Evolutionary conservation across 35 echinoderm and acorn worm genomes (phyloP).

Genomic region (Amphiura filiformis): DNA sequence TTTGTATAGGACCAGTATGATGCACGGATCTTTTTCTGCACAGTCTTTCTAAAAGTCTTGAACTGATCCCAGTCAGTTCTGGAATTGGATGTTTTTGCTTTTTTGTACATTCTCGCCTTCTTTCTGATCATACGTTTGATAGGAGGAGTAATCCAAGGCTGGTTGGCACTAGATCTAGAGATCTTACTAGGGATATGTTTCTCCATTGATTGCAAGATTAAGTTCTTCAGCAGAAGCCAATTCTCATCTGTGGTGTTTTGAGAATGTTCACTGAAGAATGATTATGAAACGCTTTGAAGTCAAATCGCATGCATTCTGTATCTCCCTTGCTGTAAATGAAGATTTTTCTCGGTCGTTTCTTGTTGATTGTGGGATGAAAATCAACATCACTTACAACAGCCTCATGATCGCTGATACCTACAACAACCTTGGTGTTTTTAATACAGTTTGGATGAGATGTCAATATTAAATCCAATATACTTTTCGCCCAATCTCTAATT

Average conservation of each 20-base stretch:
- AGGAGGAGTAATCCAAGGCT: slow-evolving; percentile 31
- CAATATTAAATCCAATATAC: slow-evolving; percentile 13
- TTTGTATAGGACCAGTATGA: slow-evolving; percentile 21
- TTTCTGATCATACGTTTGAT: slow-evolving; percentile 46
- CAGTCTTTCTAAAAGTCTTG: slow-evolving; percentile 17
- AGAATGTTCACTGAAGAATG: background rate
- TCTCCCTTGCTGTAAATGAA: slow-evolving; percentile 36
- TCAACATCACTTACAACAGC: slow-evolving; percentile 26
- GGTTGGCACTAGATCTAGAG: background rate
- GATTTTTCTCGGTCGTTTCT: slow-evolving; percentile 43
- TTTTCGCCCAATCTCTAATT: slow-evolving; percentile 12
- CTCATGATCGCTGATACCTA: slow-evolving; percentile 41
- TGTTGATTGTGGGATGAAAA: slow-evolving; percentile 2
- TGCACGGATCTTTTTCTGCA: slow-evolving; percentile 24
- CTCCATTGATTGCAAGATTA: slow-evolving; percentile 1
- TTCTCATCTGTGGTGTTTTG: slow-evolving; percentile 36
- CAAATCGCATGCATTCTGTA: slow-evolving; percentile 18
- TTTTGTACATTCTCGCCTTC: slow-evolving; percentile 37
- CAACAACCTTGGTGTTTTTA: background rate
- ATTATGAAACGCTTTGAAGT: slow-evolving; percentile 27
- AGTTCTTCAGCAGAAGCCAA: slow-evolving; percentile 22
- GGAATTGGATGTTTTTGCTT: background rate
- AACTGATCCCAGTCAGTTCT: slow-evolving; percentile 6
- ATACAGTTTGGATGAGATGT: slow-evolving; percentile 11
- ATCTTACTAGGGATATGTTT: slow-evolving; percentile 27